Conservation (phyloP, 37 sponge, comb jelly and placozoan species). For the Mnemiopsis leidyi region DNA sequence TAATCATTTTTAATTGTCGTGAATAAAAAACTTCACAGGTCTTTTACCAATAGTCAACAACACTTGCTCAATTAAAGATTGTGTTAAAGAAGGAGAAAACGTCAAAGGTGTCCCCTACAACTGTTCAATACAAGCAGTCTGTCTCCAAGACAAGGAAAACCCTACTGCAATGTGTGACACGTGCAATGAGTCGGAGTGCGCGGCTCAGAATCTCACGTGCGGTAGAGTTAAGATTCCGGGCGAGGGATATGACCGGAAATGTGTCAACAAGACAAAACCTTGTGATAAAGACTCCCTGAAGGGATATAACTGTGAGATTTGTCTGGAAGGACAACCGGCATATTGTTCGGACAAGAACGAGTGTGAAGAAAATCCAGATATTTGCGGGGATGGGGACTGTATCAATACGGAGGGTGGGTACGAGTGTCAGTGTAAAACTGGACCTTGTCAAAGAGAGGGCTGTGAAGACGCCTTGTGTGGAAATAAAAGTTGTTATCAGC, state of each 20-base stretch:
- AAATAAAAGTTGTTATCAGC: background rate
- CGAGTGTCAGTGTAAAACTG: background rate
- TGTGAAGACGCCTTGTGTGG: background rate
- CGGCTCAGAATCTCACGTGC: background rate
- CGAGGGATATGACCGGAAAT: background rate
- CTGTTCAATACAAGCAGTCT: slow-evolving; percentile 19
- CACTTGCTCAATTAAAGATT: background rate
- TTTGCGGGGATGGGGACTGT: background rate
- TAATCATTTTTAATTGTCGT: too few relatives aligned
- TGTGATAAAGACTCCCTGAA: background rate
- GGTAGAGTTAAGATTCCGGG: background rate
- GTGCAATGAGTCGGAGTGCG: background rate
- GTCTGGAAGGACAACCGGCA: background rate
- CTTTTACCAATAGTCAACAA: background rate
- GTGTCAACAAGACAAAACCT: background rate
- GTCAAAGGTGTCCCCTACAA: background rate
- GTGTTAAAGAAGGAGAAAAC: background rate
- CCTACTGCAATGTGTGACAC: background rate
- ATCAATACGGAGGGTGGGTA: background rate
- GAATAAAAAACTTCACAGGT: too few relatives aligned
- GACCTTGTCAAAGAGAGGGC: background rate
- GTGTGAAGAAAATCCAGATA: background rate
- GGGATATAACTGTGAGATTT: background rate
- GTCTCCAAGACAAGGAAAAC: background rate
- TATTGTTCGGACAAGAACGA: slow-evolving; percentile 6